Evolutionary conservation across 2,113 vertebrate genomes (phyloP), one percentile per base, ranked within the genome.

Genomic region (Taxidea taxus): DNA sequence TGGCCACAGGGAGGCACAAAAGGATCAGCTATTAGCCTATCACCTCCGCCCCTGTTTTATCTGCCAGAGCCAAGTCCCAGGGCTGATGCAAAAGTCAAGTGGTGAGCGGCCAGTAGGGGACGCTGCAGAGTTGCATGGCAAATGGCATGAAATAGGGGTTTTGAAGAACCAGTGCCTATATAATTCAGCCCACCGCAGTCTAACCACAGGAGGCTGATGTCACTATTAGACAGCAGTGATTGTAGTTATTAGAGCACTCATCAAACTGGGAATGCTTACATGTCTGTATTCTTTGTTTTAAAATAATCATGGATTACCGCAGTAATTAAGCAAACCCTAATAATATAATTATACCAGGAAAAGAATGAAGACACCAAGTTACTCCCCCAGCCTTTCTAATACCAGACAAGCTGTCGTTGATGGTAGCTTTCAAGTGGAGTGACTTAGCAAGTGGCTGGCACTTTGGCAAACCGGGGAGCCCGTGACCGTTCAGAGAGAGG

Each of bases 241-340:
- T 27, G 0, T 23, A 1, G 18, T n/a, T 49, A 10, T 47, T 14
- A 60, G 49, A 31, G 12, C 34, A 27, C 9, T 0, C 18, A 6
- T 21, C 56, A 15, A 15, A 60, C n/a, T 56, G 21, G 4, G 58
- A 42, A 56, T 37, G 5, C 12, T 21, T 44, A 5, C 0, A 2
- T 2, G 1, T 42, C 54, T 81, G 2, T 21, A 29, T 18, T 49
- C 60, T 83, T 80, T 91, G 42, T 58, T 91, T 88, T 56, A 37
- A 68, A 87, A 60, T 21, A 74, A 34, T 49, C 60, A 16, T n/a
- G 16, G 47, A 20, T 58, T 83, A 47, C 29, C 90, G 60, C 56
- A 51, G 66, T 78, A n/a, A 83, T 92, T 66, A 92, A 86, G 37
- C 29, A 85, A 92, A 83, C 60, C 9, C 42, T 83, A 18, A 58